Percentiles rank a stretch among this genome's conserved stretches.
phyloP scores from a whole-genome alignment of 2,888 invertebrate species.

The Petrolisthes cinctipes region DNA sequence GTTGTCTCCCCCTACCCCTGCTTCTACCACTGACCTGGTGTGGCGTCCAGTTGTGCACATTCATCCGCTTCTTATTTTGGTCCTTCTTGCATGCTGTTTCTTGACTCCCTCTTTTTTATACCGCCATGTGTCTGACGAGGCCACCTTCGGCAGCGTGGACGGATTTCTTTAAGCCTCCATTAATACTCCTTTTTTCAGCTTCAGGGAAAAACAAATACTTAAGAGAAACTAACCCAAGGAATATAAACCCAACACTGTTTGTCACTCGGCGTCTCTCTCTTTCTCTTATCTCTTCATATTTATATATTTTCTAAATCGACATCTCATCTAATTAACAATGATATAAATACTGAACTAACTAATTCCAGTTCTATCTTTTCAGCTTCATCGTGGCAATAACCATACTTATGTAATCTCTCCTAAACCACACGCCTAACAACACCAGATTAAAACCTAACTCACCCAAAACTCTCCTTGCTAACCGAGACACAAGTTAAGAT shows the following conservation, averaged over 20 bases:
- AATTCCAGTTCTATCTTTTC: conserved; percentile 60
- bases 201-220: conserved; percentile 46
- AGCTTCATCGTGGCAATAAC: conserved; percentile 56
- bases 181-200: conserved; percentile 58
- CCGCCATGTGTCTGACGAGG: conserved; percentile 38
- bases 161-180: conserved; percentile 41
- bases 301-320: conserved; percentile 47
- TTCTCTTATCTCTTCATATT: conserved; percentile 32
- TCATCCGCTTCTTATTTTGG: conserved; percentile 39
- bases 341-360: conserved; percentile 58
- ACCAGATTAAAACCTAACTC: conserved; percentile 51
- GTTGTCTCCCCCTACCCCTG: neutral
- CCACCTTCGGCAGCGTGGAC: conserved; percentile 49
- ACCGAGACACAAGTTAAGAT: conserved; percentile 55
- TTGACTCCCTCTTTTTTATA: conserved; percentile 38
- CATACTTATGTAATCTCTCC: conserved; percentile 52
- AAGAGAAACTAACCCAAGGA: conserved; percentile 47
- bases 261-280: conserved; percentile 37
- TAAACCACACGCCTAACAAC: conserved; percentile 58
- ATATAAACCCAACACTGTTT: conserved; percentile 50
- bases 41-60: conserved; percentile 36
- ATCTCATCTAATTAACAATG: conserved; percentile 54
- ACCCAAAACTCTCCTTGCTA: conserved; percentile 47
- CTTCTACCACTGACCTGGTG: too few species aligned
- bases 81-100: conserved; percentile 52